phyloP scores from a whole-genome alignment of 2,888 invertebrate species.

The Dugesia japonica region DNA sequence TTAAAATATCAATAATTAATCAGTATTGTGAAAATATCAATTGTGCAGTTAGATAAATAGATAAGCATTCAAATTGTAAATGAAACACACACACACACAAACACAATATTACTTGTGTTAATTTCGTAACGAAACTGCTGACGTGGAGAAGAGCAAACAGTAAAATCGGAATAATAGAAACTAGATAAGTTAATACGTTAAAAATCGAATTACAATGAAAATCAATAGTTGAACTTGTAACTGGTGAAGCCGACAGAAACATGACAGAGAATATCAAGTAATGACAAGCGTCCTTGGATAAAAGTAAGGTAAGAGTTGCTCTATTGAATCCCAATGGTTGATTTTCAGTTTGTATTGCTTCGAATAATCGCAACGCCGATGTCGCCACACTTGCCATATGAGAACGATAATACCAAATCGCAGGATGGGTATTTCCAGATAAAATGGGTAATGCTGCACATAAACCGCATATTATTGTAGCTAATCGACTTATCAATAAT shows the following conservation, averaged over 20 bases:
- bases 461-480: background rate
- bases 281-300: constrained; percentile 71
- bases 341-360: constrained; percentile 52
- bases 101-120: background rate
- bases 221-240: background rate
- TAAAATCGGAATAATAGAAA: constrained; percentile 73
- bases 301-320: constrained; percentile 56
- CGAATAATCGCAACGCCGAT: constrained; percentile 80
- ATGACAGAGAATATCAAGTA: constrained; percentile 84
- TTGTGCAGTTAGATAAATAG: no score
- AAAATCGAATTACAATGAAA: background rate
- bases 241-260: constrained; percentile 54
- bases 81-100: no score
- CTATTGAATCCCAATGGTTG: constrained; percentile 40
- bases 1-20: no score
- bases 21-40: no score
- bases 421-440: background rate
- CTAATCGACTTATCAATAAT: background rate
- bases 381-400: constrained; percentile 80
- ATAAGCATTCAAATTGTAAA: no score
- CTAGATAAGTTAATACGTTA: constrained; percentile 50
- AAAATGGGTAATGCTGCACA: background rate
- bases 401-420: constrained; percentile 53
- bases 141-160: constrained; percentile 75
- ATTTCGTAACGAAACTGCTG: background rate